phyloP scores from a whole-genome alignment of 2,888 invertebrate species.

The Cephus nigrinus region DNA sequence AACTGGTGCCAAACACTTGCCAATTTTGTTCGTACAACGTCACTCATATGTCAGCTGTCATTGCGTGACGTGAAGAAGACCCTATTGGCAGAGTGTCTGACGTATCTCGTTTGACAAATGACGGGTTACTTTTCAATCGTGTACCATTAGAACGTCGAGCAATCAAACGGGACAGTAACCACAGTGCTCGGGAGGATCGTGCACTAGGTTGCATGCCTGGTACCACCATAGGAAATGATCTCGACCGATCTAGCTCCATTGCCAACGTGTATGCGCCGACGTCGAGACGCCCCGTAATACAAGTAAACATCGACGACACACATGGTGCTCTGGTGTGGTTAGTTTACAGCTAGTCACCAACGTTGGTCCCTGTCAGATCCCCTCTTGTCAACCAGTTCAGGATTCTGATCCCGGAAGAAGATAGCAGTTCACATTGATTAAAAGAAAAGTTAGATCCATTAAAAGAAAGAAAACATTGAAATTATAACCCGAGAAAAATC shows the following conservation, averaged over 20 bases:
- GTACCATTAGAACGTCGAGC: conserved; percentile 37
- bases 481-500: not conserved
- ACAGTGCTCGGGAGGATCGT: conserved; percentile 46
- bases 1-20: not conserved
- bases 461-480: not conserved
- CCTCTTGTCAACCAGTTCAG: conserved; percentile 34
- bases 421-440: not conserved
- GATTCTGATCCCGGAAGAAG: conserved; percentile 40
- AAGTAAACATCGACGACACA: not conserved
- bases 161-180: conserved; percentile 65
- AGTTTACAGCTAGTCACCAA: conserved; percentile 54
- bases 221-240: conserved; percentile 44
- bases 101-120: conserved; percentile 3
- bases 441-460: not conserved
- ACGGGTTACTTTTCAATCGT: conserved; percentile 9
- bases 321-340: conserved; percentile 42
- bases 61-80: not conserved
- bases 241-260: conserved; percentile 34
- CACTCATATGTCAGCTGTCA: not conserved
- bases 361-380: conserved; percentile 18
- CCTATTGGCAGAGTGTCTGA: not conserved
- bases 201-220: conserved; percentile 40
- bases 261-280: conserved; percentile 5
- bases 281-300: not conserved
- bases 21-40: not conserved